A percentile compares a stretch with the other conserved stretches of the same genome.
These are phyloP conservation scores for Drosophila pseudoananassae DNA, from an alignment of 1,140 invertebrate genomes.

Conservation along the genomic window DNA sequence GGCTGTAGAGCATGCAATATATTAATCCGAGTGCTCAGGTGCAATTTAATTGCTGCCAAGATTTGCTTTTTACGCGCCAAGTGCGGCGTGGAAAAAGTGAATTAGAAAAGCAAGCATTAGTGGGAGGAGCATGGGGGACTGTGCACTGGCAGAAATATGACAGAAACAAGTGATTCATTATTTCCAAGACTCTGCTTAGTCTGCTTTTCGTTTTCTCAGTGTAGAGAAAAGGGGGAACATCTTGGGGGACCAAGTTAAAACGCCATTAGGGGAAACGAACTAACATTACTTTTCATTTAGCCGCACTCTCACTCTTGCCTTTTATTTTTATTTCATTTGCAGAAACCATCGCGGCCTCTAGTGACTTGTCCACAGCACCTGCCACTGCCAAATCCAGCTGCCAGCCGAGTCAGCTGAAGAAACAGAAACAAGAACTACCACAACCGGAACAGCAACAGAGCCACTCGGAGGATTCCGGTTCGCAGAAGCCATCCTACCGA, in stretches of 20 bases:
- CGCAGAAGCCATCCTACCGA: constrained; percentile 55
- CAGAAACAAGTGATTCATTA: neutral
- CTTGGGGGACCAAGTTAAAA: constrained; percentile 8
- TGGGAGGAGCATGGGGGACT: neutral
- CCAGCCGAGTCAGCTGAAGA: constrained; percentile 59
- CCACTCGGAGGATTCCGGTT: constrained; percentile 56
- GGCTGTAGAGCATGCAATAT: constrained; percentile 38
- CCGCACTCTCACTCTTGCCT: constrained; percentile 13
- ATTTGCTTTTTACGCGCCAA: constrained; percentile 57
- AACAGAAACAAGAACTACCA: constrained; percentile 18
- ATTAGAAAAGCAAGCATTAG: constrained; percentile 37
- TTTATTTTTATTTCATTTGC: constrained; percentile 7
- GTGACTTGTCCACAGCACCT: constrained; percentile 78
- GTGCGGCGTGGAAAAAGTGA: constrained; percentile 22
- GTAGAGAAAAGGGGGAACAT: constrained; percentile 9
- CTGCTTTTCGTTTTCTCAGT: neutral
- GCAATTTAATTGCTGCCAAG: constrained; percentile 81
- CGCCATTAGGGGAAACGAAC: constrained; percentile 13
- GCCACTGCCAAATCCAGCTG: constrained; percentile 84
- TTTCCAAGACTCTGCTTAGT: neutral
- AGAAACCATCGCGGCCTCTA: constrained; percentile 77
- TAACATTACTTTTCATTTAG: constrained; percentile 49
- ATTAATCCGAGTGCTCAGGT: constrained; percentile 75
- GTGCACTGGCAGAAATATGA: neutral
- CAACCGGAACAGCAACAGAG: constrained; percentile 35